phyloP scores from a whole-genome alignment of 2,113 vertebrate species.

The Scomber colias region DNA sequence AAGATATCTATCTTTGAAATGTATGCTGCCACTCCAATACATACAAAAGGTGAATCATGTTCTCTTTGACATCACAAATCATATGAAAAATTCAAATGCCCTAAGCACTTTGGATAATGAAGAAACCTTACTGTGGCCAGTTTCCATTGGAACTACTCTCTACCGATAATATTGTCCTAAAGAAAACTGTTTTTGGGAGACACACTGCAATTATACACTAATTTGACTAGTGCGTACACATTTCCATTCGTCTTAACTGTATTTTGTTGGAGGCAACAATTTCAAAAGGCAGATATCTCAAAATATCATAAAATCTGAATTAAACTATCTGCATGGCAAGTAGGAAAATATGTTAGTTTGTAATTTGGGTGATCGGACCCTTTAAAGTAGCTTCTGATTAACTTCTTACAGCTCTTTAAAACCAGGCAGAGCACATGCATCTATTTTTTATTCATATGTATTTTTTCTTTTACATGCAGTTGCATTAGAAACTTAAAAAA shows the following conservation, averaged over 20 bases:
- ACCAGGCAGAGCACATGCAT: conserved; percentile 68
- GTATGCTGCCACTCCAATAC: not conserved
- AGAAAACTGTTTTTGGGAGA: not conserved
- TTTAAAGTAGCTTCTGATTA: conserved; percentile 7
- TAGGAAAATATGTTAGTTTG: not conserved
- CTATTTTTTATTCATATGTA: not conserved
- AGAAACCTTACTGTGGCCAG: too few relatives aligned
- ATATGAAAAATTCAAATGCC: not conserved
- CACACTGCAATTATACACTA: not conserved
- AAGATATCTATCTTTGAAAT: not conserved
- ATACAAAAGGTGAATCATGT: too few relatives aligned
- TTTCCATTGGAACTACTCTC: too few relatives aligned
- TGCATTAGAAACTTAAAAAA: conserved; percentile 45
- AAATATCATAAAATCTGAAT: too few relatives aligned
- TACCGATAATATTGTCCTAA: too few relatives aligned
- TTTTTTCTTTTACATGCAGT: conserved; percentile 59
- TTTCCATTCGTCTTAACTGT: not conserved
- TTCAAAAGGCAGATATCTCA: conserved; percentile 1
- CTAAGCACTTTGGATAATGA: not conserved
- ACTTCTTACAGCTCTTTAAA: conserved; percentile 15
- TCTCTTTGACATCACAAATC: too few relatives aligned
- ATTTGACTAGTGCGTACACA: not conserved
- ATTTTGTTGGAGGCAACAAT: not conserved
- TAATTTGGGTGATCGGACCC: conserved; percentile 16
- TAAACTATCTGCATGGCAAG: not conserved